Base-by-base conservation (phyloP, 2,113 vertebrate species). In the Otus sunia region DNA sequence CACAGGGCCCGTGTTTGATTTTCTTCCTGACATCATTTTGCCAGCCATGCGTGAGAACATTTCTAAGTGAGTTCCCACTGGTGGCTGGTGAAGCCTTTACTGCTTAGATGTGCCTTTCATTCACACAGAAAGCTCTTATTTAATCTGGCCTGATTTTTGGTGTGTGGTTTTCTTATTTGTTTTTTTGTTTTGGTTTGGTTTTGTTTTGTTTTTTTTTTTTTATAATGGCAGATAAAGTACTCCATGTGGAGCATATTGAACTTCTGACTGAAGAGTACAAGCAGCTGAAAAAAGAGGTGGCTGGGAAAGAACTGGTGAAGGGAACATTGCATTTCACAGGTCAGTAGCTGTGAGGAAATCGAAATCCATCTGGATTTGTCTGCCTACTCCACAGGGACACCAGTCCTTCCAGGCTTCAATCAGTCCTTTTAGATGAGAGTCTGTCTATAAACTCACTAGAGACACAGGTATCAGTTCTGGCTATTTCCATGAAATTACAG, bases 201-300 rank as follows among this genome's bases (percentile, higher is more conserved):
- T n/a, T n/a, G 7, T 29, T 32, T 18, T 22, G 5, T 22, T 27
- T n/a, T 36, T 6, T 53, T 7, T 72, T 66, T 90, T 86, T 89
- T 86, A 96, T 34, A 32, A 71, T 69, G 75, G 63, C 95, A 99
- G 99, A 96, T 73, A 97, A 98, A 96, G 66, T 98, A 89, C 98
- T 99, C 17, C 99, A 99, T 6, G 99, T 99, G 90, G 99, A 99
- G 84, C 99, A 99, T 78, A 99, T 99, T 20, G 99, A 99, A 95
- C 98, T 99, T 85, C 92, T 99, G 71, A 98, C 99, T 60, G 99
- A 99, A 29, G 98, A 99, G 39, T 99, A 97, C 96, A 99, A 98
- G 76, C 97, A 97, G 75, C 98, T 99, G 95, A 99, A 99, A 97
- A 99, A 97, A 89, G 98, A 99, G 75, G 98, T 99, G 30, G 45